Percentiles rank a stretch among this genome's conserved stretches.
Evolutionary conservation across 2,888 invertebrate genomes (phyloP).

Genomic region (Eupithecia tripunctaria): DNA sequence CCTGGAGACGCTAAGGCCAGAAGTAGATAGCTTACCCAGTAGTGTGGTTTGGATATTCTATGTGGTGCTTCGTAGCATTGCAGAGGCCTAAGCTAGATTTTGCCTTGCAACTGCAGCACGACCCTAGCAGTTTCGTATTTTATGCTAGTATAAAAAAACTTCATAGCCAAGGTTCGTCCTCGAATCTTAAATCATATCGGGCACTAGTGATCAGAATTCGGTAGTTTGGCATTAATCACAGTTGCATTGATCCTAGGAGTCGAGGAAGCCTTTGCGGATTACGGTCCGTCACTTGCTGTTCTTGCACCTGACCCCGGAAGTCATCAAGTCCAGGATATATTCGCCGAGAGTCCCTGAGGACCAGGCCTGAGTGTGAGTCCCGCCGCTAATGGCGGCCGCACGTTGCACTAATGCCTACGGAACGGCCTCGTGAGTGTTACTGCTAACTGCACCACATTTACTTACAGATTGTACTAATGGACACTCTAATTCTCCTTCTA

Average conservation of each 20-base stretch:
- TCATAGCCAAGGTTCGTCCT: no score
- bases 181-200: no score
- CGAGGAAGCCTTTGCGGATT: not conserved
- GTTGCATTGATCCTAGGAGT: not conserved
- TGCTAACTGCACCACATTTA: not conserved
- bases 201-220: not conserved
- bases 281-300: not conserved
- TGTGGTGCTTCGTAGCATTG: no score
- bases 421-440: not conserved
- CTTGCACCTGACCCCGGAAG: not conserved
- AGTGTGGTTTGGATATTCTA: no score
- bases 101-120: no score
- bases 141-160: no score
- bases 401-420: not conserved
- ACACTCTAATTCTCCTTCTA: not conserved
- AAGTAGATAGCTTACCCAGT: not conserved
- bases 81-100: no score
- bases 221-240: not conserved
- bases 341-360: not conserved
- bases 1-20: not conserved
- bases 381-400: not conserved
- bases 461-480: constrained; percentile 9
- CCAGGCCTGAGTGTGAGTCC: not conserved
- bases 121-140: no score
- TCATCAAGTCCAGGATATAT: not conserved